Evolutionary conservation across 2,797 vertebrate genomes (phyloP).

Genomic region (Microchirus variegatus): DNA sequence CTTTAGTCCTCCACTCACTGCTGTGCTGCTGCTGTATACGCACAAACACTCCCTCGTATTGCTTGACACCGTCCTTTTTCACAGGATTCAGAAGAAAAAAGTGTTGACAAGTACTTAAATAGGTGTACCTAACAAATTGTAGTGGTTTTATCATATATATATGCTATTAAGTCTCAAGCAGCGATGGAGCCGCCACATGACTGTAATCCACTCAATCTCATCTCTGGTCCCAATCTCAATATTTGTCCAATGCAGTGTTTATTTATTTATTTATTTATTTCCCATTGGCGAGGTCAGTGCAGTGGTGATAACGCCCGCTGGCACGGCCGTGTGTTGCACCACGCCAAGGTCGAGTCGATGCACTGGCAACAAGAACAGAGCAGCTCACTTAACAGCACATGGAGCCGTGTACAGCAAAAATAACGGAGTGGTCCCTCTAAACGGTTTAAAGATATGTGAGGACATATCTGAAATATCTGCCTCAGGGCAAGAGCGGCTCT

Average conservation of each 20-base stretch:
- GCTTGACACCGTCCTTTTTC: no score
- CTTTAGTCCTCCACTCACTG: no score
- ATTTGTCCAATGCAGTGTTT: conserved; percentile 29
- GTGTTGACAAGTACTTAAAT: no score
- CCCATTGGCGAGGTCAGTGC: conserved; percentile 38
- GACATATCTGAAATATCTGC: neutral
- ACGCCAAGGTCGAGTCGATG: conserved; percentile 43
- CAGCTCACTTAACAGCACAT: neutral
- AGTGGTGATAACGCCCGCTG: conserved; percentile 40
- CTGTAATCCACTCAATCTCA: neutral
- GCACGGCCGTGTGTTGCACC: conserved; percentile 23
- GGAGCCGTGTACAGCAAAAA: no score
- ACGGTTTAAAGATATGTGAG: neutral
- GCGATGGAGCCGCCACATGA: conserved; percentile 2
- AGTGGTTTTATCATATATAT: no score
- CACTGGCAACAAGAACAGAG: conserved; percentile 38
- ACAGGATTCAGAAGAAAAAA: no score
- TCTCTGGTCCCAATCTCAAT: neutral
- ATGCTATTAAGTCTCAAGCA: no score
- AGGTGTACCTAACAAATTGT: no score
- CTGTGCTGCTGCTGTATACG: no score
- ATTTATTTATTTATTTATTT: conserved; percentile 36
- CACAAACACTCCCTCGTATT: no score
- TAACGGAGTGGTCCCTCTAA: neutral
- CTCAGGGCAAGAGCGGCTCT: neutral